phyloP scores from a whole-genome alignment of 2,113 vertebrate species.

The Calyptomena viridis region DNA sequence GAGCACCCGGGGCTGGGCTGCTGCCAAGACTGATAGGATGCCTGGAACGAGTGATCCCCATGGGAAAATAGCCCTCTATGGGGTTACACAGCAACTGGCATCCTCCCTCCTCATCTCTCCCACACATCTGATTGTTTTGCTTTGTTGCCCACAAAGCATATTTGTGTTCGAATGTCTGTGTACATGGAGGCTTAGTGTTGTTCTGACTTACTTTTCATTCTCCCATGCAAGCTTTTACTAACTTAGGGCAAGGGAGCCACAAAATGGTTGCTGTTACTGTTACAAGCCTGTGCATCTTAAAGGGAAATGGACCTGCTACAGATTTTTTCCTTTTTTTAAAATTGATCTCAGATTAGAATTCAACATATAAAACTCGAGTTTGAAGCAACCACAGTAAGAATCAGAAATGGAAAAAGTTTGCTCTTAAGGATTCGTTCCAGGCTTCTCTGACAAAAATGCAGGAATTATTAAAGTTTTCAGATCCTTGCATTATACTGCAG shows the following conservation, averaged over 20 bases:
- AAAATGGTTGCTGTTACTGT: not conserved
- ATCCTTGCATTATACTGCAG: not conserved
- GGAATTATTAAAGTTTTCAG: not conserved
- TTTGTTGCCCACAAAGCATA: not conserved
- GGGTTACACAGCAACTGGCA: not conserved
- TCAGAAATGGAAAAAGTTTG: not conserved
- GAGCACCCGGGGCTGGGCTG: not conserved
- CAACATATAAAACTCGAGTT: not conserved
- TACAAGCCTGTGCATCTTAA: not conserved
- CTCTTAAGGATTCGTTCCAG: not conserved
- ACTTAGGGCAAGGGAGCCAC: not conserved
- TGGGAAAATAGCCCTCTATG: not conserved
- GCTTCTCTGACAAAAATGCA: not conserved
- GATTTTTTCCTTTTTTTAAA: not conserved
- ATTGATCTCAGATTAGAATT: not conserved
- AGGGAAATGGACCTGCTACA: not conserved
- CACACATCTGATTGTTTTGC: conserved; percentile 9
- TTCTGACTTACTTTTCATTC: not conserved
- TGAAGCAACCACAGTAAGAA: not conserved
- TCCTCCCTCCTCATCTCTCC: not conserved
- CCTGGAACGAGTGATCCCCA: not conserved
- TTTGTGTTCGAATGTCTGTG: not conserved
- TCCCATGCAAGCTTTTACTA: not conserved
- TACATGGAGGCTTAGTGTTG: not conserved
- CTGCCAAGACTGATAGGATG: conserved; percentile 22